These are phyloP conservation scores for Dicyrtoma fusca DNA, from an alignment of 2,888 invertebrate genomes.

Conservation along the genomic window DNA sequence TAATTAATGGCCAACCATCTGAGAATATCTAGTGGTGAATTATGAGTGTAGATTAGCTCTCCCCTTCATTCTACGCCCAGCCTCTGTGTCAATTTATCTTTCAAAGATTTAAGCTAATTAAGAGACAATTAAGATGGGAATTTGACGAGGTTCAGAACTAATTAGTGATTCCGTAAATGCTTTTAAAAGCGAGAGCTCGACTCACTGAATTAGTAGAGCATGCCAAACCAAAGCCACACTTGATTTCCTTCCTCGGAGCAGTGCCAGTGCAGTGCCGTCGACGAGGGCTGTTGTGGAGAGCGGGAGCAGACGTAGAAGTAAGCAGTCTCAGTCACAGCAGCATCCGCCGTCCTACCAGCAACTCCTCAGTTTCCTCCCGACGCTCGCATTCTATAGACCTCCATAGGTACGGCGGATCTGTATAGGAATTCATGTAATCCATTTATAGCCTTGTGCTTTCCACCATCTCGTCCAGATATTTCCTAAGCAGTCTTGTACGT, in stretches of 20 bases:
- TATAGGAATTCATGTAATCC: no score
- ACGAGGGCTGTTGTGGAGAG: no score
- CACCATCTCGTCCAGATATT: no score
- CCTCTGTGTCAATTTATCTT: conserved; percentile 57
- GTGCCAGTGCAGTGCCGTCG: no score
- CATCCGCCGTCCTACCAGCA: no score
- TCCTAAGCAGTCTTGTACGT: no score
- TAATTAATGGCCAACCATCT: conserved; percentile 39
- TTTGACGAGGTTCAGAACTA: conserved; percentile 57
- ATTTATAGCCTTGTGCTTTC: no score
- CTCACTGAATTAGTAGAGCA: conserved; percentile 41
- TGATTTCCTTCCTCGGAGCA: conserved; percentile 27
- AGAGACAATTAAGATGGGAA: conserved; percentile 57
- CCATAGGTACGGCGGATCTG: no score
- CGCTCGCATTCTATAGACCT: no score
- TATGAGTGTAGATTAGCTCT: conserved; percentile 44
- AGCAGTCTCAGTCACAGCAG: no score
- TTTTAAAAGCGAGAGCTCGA: conserved; percentile 32
- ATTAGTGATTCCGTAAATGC: conserved; percentile 57
- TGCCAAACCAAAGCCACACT: conserved; percentile 38
- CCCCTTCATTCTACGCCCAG: conserved; percentile 29
- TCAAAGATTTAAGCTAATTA: conserved; percentile 57
- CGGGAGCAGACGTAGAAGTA: no score
- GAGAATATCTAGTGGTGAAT: conserved; percentile 43
- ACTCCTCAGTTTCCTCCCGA: no score